phyloP scores from a whole-genome alignment of 2,113 vertebrate genomes.

The Chloropsis hardwickii region DNA sequence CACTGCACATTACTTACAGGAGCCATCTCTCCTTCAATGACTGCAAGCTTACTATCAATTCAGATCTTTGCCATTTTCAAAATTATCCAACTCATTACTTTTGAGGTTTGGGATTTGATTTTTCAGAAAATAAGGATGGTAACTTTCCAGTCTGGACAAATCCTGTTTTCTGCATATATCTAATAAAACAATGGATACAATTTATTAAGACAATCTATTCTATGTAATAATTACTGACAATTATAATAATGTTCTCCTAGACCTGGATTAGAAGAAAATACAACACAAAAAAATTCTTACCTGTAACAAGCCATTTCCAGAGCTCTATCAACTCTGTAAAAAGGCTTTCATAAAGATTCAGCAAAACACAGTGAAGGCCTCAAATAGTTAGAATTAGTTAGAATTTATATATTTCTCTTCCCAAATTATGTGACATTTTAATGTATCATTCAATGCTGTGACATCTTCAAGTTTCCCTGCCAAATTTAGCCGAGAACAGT shows the following conservation, averaged over 20 bases:
- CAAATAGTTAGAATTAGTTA: background rate
- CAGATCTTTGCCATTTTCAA: background rate
- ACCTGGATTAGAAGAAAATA: background rate
- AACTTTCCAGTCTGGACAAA: background rate
- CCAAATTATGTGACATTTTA: background rate
- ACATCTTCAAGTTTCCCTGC: background rate
- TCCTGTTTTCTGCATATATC: background rate
- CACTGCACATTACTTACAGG: background rate
- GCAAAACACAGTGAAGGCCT: background rate
- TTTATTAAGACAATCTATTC: background rate
- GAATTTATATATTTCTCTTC: background rate
- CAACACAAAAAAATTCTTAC: background rate
- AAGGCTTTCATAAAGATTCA: background rate
- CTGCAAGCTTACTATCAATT: background rate
- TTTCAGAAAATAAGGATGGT: background rate
- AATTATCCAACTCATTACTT: background rate
- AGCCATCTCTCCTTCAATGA: background rate
- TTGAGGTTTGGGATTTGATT: background rate
- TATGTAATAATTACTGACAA: background rate
- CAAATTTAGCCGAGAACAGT: background rate
- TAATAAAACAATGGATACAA: background rate
- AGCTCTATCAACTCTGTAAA: background rate
- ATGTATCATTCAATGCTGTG: background rate
- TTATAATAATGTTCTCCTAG: background rate
- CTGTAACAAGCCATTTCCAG: background rate